These are phyloP conservation scores for Vulpes ferrilata DNA, from an alignment of 2,113 vertebrate genomes.

Conservation along the genomic window DNA sequence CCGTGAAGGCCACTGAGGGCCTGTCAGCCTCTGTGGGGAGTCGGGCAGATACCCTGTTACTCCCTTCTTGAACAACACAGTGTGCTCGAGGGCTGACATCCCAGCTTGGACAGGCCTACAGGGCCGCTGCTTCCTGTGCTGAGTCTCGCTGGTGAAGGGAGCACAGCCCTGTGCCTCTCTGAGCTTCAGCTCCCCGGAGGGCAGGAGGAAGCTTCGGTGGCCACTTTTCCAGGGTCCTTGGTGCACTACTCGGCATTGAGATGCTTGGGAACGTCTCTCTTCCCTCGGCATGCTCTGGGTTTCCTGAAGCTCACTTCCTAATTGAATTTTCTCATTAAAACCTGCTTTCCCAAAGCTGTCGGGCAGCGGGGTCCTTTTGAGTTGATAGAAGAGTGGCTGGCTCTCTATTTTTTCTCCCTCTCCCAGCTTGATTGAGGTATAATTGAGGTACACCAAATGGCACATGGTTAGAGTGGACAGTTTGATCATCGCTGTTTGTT, in stretches of 20 bases:
- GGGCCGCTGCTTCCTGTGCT: background rate
- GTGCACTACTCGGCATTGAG: rapidly evolving
- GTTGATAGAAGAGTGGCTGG: background rate
- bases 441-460: background rate
- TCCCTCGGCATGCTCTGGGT: background rate
- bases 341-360: background rate
- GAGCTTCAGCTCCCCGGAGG: background rate
- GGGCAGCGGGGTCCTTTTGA: background rate
- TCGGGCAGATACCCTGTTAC: background rate
- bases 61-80: background rate
- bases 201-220: background rate
- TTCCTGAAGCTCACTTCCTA: conserved; percentile 27
- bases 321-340: conserved; percentile 59
- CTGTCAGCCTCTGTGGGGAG: background rate
- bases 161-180: background rate
- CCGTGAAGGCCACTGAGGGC: background rate
- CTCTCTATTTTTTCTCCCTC: background rate
- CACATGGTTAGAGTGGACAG: background rate
- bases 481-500: background rate
- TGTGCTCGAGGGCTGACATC: background rate
- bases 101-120: background rate
- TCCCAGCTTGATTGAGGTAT: background rate
- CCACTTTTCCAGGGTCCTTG: background rate
- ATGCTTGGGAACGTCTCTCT: background rate
- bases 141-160: background rate